phyloP scores from a whole-genome alignment of 1,140 invertebrate genomes.

The Camponotus vicinus region DNA sequence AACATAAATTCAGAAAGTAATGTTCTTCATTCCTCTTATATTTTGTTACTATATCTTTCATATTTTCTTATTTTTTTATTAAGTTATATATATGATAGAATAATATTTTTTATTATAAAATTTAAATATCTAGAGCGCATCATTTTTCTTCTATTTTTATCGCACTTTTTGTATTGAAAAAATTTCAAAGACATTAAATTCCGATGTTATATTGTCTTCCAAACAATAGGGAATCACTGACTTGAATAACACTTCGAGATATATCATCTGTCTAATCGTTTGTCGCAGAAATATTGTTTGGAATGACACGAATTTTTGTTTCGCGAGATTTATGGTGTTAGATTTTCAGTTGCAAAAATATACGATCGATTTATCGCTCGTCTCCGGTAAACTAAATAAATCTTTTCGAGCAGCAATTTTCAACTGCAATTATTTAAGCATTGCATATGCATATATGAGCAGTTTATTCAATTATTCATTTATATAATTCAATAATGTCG shows the following conservation, averaged over 20 bases:
- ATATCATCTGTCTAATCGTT: conserved; percentile 4
- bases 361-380: conserved; percentile 14
- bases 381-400: neutral
- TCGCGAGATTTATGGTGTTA: conserved; percentile 1
- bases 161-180: neutral
- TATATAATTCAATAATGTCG: neutral
- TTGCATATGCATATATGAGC: neutral
- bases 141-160: neutral
- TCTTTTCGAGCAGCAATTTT: neutral
- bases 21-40: neutral
- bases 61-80: neutral
- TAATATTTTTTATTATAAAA: neutral
- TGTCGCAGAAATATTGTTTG: neutral
- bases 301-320: neutral
- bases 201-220: neutral
- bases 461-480: neutral
- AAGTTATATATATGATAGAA: neutral
- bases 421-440: neutral
- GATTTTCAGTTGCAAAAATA: neutral
- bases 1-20: neutral
- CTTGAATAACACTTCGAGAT: conserved; percentile 5
- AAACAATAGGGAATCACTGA: neutral
- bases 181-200: conserved; percentile 8
- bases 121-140: neutral
- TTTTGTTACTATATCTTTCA: neutral